Base-by-base conservation (phyloP, 2,888 invertebrate genomes). In the Sarcophaga carnaria region DNA sequence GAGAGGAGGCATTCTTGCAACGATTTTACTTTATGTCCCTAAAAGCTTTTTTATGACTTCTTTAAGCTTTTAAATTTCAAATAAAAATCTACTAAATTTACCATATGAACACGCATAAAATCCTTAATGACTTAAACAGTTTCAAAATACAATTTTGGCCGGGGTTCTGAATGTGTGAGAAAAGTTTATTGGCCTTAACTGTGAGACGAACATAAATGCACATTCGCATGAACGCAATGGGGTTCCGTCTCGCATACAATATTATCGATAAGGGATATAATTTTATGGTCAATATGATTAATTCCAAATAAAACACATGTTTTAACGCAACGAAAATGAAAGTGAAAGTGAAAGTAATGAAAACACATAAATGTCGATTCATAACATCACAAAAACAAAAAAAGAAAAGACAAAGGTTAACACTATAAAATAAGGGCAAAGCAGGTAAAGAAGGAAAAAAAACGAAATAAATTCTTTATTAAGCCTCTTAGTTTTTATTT, bases 401-500 rank as follows among this genome's bases (percentile, higher is more conserved):
- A 14, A 49, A 12, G 14, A 14, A 37, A 49, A 49, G 14, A 3
- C 14, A 49, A 49, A 14, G 49, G 49, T 49, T 49, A 49, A 14
- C 12, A 49, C 49, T 14, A 54, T 14, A 14, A 54, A 54, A 54
- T 54, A 54, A 37, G 37, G 37, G 37, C 2, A 37, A 8, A 10
- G 10, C 37, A 37, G 37, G 37, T 37, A 37, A 37, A 37, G 8
- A 10, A 37, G 2, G 37, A 37, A 37, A 37, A 37, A 37, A 37
- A 10, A 2, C 37, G 37, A 37, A 37, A 37, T 37, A 37, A 37
- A 37, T 37, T 37, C 37, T 37, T 37, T 37, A 37, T 37, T 37
- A 76, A n/a, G 11, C 11, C 17, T 64, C 20, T 59, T 66, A 60
- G 20, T 72, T 45, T 22, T 67, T 83, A 78, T 64, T 74, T 85